Evolutionary conservation across 2,113 vertebrate species (phyloP), one percentile per base, ranked within the genome.

Genomic region (Neomonachus schauinslandi): DNA sequence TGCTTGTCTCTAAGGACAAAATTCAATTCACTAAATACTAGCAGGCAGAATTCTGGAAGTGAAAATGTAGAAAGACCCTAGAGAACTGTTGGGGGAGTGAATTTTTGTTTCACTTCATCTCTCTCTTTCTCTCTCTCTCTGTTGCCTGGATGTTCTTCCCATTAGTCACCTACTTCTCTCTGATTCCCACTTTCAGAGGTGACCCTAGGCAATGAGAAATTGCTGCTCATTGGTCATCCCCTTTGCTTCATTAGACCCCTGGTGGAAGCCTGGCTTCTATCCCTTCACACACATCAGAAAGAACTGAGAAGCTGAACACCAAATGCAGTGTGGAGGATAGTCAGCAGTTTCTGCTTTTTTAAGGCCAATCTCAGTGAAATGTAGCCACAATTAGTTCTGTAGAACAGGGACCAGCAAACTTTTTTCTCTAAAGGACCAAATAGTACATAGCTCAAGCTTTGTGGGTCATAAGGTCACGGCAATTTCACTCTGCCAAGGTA

Each of bases 1-100:
- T 65, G 95, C 21, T 1, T 19, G 42, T 96, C 97, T 91, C 97
- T 76, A 53, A 95, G 96, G 98, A 96, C 76, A 74, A 84, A 71
- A 92, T 65, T 76, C 91, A 97, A 18, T 93, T 83, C 95, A 61
- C 80, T 53, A 7, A 81, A 26, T 74, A 31, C 55, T 49, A 67
- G 74, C 81, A 94, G 19, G 76, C 94, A 96, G 81, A 76, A 71
- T 53, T 89, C 76, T 61, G 49, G 80, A 95, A 91, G 74, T 39
- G 24, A 80, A 87, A 94, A 83, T 59, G 15, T 18, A 69, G 57
- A 55, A 89, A 83, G 71, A n/a, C 76, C 91, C 69, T 26, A 65
- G 93, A 94, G 94, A 87, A 76, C 42, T 55, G 46, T 79, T 57
- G n/a, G 16, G 57, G 4, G 3, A 81, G 26, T 16, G 1, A 71